A percentile compares a stretch with the other conserved stretches of the same genome.
phyloP scores from a whole-genome alignment of 2,113 vertebrate species.

The Balaeniceps rex region DNA sequence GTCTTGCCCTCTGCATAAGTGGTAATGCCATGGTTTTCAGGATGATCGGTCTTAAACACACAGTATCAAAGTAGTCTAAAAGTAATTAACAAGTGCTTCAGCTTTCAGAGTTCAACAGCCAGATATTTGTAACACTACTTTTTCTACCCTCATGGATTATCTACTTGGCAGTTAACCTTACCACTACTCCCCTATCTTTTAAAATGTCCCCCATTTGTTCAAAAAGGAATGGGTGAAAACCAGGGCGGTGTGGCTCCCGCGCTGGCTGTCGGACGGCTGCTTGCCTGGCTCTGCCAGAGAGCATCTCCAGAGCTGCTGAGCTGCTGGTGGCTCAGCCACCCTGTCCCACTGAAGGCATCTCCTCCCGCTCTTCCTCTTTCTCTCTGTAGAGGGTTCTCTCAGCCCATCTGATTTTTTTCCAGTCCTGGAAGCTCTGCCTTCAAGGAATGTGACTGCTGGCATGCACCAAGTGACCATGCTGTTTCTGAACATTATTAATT shows the following conservation, averaged over 20 bases:
- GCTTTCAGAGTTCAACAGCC: background rate
- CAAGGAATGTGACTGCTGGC: background rate
- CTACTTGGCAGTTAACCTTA: background rate
- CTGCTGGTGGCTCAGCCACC: background rate
- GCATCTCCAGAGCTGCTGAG: background rate
- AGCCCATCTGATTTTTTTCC: background rate
- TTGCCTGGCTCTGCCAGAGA: background rate
- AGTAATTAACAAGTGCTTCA: background rate
- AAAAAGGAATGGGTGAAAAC: background rate
- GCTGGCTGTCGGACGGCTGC: background rate
- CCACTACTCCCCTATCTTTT: background rate
- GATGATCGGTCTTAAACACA: background rate
- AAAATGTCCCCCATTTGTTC: background rate
- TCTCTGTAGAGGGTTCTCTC: background rate
- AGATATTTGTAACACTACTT: background rate
- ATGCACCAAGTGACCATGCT: background rate
- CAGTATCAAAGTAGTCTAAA: background rate
- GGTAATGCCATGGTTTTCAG: background rate
- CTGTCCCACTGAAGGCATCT: background rate
- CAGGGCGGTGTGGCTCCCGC: fast-evolving
- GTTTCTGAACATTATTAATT: background rate
- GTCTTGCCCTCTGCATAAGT: background rate
- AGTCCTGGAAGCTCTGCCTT: background rate
- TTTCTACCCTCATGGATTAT: background rate
- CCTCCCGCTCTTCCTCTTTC: background rate